Evolutionary conservation across 2,888 invertebrate species (phyloP), one percentile per base, ranked within the genome.

Genomic region (Polietes domitor): DNA sequence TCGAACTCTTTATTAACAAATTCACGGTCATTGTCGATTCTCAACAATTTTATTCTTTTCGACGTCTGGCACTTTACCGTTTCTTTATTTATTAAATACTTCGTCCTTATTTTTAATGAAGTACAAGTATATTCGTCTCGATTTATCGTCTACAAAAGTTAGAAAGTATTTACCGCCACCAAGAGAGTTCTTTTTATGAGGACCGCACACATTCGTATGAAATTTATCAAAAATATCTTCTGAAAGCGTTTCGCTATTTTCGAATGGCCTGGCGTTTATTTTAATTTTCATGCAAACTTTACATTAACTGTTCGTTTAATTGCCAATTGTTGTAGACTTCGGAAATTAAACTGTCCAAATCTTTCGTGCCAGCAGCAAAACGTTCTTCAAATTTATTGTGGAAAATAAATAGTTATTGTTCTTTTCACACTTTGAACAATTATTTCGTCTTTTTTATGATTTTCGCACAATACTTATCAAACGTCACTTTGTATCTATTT

Each of bases 131-230:
- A 74, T 43, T 21, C 63, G 61, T 19, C 75, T 68, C 10, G 77
- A 83, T 15, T 28, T 61, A 32, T 76, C 76, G 28, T 80, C 80
- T 12, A 72, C 76, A 41, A 76, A 80, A 15, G 76, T 80, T 12
- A 76, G 12, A 47, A 80, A 75, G 47, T 80, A 80, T 76, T 58
- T 4, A 19, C 61, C 28, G 5, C 75, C 75, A n/a, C 63, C 32
- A 21, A 53, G 37, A 12, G 58, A 80, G 43, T 37, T 41, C 24
- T 21, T 74, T 50, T 47, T n/a, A n/a, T n/a, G n/a, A n/a, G n/a
- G n/a, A n/a, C n/a, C n/a, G n/a, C n/a, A n/a, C n/a, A n/a, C n/a
- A n/a, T n/a, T n/a, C 37, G 32, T 74, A 55, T 61, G 76, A n/a
- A 80, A 37, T 70, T 24, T 53, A 17, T 76, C 80, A 0, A 80